These are phyloP conservation scores for Lophotis ruficrista DNA, from an alignment of 2,113 vertebrate species.

Conservation along the genomic window DNA sequence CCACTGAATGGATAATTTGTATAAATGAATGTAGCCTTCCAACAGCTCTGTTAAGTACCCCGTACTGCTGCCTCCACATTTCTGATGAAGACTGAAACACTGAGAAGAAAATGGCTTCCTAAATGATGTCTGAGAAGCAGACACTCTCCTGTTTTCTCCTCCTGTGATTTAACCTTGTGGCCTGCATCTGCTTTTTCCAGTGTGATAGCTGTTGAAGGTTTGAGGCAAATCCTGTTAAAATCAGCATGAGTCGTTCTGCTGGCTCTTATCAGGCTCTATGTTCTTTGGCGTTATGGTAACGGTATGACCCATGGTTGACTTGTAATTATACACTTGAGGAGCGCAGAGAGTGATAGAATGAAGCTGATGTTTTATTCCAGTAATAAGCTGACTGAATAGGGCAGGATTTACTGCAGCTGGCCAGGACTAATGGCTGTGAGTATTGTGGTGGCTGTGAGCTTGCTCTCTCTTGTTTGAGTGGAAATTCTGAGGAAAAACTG, in stretches of 20 bases:
- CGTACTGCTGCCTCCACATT: rapidly evolving
- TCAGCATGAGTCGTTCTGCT: background rate
- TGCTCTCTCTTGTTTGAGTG: background rate
- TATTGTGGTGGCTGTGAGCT: constrained; percentile 14
- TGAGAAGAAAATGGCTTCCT: background rate
- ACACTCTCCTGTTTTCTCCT: background rate
- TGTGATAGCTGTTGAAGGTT: background rate
- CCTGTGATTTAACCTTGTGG: background rate
- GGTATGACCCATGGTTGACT: background rate
- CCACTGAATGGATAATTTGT: rapidly evolving
- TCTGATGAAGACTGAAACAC: background rate
- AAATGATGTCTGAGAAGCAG: background rate
- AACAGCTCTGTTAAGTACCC: background rate
- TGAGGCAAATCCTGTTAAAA: constrained; percentile 6
- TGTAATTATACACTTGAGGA: constrained; percentile 50
- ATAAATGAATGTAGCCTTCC: background rate
- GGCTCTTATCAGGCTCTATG: background rate
- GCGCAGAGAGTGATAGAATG: background rate
- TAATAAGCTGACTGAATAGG: constrained; percentile 20
- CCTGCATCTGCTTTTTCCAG: background rate
- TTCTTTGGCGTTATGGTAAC: constrained; percentile 40
- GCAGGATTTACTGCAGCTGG: constrained; percentile 52
- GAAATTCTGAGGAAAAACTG: constrained; percentile 39
- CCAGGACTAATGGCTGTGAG: constrained; percentile 1
- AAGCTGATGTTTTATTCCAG: constrained; percentile 46